Evolutionary conservation across 2,797 vertebrate species (phyloP).

Genomic region (Hozukius guyotensis): DNA sequence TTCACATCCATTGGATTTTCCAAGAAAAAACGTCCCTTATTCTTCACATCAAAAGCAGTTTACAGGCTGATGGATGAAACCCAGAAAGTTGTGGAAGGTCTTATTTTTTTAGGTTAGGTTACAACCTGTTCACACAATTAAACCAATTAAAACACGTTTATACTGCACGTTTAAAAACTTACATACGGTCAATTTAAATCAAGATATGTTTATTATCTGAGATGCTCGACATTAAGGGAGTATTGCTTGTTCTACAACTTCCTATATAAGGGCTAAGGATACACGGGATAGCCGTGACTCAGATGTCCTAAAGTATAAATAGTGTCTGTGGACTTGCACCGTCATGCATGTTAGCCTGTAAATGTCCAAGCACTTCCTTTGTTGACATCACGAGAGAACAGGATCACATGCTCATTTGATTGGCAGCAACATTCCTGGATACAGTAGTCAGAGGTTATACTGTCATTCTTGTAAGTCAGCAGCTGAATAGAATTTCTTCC

Average conservation of each 20-base stretch:
- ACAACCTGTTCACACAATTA: no score
- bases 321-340: no score
- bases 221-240: background rate
- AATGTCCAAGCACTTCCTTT: background rate
- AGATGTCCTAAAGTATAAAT: background rate
- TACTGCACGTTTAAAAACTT: no score
- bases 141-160: no score
- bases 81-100: no score
- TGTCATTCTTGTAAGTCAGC: background rate
- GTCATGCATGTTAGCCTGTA: background rate
- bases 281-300: conserved; percentile 3
- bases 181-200: background rate
- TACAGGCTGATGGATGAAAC: no score
- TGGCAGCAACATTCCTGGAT: background rate
- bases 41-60: no score
- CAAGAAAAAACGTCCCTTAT: no score
- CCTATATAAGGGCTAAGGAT: no score
- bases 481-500: background rate
- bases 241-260: background rate
- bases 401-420: background rate
- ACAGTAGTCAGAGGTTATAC: background rate
- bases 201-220: background rate
- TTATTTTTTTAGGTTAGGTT: no score
- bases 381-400: background rate
- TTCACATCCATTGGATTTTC: no score